Conservation (phyloP, 2,888 invertebrate species). For the Alcis repandata region DNA sequence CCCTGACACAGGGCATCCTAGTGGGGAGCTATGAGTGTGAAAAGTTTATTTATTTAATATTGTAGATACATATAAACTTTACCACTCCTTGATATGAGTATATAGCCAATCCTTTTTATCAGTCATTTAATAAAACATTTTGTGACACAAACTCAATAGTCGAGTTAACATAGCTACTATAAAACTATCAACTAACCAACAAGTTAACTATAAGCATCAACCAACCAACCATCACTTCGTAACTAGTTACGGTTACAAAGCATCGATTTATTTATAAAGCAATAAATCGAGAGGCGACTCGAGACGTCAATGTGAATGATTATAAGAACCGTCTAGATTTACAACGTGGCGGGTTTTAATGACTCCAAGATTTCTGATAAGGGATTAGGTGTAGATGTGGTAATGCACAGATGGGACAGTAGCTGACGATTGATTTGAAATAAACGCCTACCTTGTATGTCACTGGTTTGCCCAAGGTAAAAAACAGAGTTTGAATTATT, state of each 20-base stretch:
- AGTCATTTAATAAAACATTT: too few relatives aligned
- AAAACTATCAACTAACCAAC: not conserved
- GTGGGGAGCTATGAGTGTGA: too few relatives aligned
- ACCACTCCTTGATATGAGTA: too few relatives aligned
- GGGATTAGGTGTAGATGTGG: conserved; percentile 31
- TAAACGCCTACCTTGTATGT: not conserved
- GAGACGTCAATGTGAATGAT: conserved; percentile 65
- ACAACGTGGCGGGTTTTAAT: conserved; percentile 64
- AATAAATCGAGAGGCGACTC: conserved; percentile 43
- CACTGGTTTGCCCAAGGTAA: too few relatives aligned
- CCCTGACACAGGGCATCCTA: too few relatives aligned
- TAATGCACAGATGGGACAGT: conserved; percentile 33
- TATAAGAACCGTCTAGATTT: conserved; percentile 61
- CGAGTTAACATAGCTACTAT: too few relatives aligned
- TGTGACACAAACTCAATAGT: too few relatives aligned
- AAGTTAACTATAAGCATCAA: not conserved
- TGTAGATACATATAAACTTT: too few relatives aligned
- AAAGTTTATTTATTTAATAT: too few relatives aligned
- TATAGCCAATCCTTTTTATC: too few relatives aligned
- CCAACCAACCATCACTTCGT: not conserved
- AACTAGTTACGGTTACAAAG: conserved; percentile 9
- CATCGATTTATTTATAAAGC: conserved; percentile 36
- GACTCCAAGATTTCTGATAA: conserved; percentile 65
- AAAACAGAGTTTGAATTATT: too few relatives aligned
- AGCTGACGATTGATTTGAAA: not conserved